phyloP scores from a whole-genome alignment of 2,888 invertebrate genomes.

The Heliconius aoede region DNA sequence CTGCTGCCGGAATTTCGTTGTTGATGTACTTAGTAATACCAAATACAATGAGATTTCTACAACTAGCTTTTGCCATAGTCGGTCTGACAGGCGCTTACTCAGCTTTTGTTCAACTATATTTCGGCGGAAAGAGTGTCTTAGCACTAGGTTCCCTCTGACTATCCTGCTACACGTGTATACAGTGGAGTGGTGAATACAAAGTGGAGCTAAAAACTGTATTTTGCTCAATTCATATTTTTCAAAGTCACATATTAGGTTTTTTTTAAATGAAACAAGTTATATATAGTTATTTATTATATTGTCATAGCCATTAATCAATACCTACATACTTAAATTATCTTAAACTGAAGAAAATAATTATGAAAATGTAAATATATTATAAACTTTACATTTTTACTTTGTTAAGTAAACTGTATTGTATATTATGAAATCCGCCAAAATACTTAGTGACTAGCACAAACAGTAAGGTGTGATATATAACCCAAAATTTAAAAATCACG shows the following conservation, averaged over 20 bases:
- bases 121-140: no score
- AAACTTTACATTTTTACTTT: conserved; percentile 32
- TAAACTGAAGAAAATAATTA: neutral
- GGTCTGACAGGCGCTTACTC: conserved; percentile 87
- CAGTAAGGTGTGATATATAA: conserved; percentile 80
- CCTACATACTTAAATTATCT: neutral
- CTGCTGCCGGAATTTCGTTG: conserved; percentile 63
- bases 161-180: no score
- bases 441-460: conserved; percentile 82
- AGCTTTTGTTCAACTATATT: conserved; percentile 37
- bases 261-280: conserved; percentile 8
- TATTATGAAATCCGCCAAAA: conserved; percentile 85
- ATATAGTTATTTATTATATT: neutral
- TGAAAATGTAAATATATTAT: neutral
- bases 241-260: neutral
- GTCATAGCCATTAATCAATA: neutral
- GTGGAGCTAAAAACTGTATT: neutral
- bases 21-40: conserved; percentile 69
- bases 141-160: no score
- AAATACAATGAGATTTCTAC: conserved; percentile 57
- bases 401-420: conserved; percentile 79
- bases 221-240: neutral
- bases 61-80: conserved; percentile 88
- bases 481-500: conserved; percentile 80
- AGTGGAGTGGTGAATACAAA: no score